A percentile compares a stretch with the other conserved stretches of the same genome.
Evolutionary conservation across 2,888 invertebrate species (phyloP).

Genomic region (Meliscaeva auricollis): DNA sequence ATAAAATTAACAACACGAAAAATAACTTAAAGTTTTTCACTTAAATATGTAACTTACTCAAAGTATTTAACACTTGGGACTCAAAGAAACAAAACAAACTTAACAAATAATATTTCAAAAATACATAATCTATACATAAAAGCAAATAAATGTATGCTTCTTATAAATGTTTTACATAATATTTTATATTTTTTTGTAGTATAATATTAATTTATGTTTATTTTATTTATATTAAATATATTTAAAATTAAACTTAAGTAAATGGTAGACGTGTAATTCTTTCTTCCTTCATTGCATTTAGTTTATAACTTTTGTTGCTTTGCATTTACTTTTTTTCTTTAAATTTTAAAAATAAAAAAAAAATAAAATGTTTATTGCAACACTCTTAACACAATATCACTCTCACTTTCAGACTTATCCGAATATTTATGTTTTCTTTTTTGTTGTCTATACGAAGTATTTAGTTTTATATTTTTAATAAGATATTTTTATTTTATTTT

Average conservation of each 20-base stretch:
- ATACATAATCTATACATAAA: constrained; percentile 28
- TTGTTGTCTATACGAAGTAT: constrained; percentile 17
- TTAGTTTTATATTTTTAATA: too few species aligned
- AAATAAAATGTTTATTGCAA: constrained; percentile 78
- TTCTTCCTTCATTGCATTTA: constrained; percentile 35
- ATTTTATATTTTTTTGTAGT: not conserved
- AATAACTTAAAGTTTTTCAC: not conserved
- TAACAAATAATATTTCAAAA: constrained; percentile 34
- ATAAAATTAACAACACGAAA: constrained; percentile 1
- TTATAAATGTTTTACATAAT: not conserved
- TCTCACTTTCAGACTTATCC: constrained; percentile 84
- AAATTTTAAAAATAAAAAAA: constrained; percentile 22
- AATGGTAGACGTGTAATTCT: constrained; percentile 69
- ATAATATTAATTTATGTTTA: constrained; percentile 43
- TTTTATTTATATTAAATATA: constrained; percentile 55
- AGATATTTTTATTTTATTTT: constrained; percentile 48
- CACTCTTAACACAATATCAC: constrained; percentile 84
- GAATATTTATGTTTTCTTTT: constrained; percentile 77
- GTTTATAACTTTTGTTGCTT: constrained; percentile 39
- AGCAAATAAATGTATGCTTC: constrained; percentile 17
- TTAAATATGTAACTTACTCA: constrained; percentile 33
- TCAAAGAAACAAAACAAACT: constrained; percentile 29
- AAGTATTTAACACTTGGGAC: constrained; percentile 33
- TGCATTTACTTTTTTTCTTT: constrained; percentile 6
- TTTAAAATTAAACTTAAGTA: constrained; percentile 67